These are phyloP conservation scores for Elegia similella DNA, from an alignment of 2,888 invertebrate species.

Conservation along the genomic window DNA sequence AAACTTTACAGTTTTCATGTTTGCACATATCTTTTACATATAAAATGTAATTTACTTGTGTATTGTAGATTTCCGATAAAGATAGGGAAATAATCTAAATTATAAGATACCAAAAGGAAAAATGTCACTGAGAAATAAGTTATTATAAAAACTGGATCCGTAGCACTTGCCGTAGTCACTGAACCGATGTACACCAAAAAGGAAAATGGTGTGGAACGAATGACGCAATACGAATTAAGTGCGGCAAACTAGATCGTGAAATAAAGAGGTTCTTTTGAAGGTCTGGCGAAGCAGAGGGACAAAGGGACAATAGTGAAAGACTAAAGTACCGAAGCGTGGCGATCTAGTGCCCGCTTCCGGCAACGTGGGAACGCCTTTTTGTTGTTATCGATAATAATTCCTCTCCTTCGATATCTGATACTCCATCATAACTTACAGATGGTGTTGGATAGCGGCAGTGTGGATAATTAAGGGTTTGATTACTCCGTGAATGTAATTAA, in stretches of 20 bases:
- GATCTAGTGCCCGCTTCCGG: conserved; percentile 64
- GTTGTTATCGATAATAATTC: conserved; percentile 51
- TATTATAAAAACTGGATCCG: background rate
- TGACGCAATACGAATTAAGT: conserved; percentile 69
- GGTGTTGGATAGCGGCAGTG: conserved; percentile 3
- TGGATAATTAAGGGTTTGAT: conserved; percentile 15
- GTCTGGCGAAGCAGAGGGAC: conserved; percentile 62
- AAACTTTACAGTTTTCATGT: too few species aligned
- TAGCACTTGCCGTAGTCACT: conserved; percentile 37
- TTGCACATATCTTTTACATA: background rate
- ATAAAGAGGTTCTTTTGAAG: conserved; percentile 66
- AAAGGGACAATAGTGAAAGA: conserved; percentile 72
- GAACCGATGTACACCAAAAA: conserved; percentile 42
- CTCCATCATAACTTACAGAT: conserved; percentile 18
- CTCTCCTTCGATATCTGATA: conserved; percentile 40
- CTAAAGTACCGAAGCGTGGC: conserved; percentile 74
- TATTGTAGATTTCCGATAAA: background rate
- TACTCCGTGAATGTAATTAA: conserved; percentile 15
- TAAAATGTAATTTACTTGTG: background rate
- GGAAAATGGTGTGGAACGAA: conserved; percentile 63
- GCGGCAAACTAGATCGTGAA: conserved; percentile 67
- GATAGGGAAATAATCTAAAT: background rate
- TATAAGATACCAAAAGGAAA: background rate
- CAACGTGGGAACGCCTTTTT: conserved; percentile 73
- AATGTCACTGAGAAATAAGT: background rate